Percentiles rank a stretch among this genome's conserved stretches.
phyloP scores from a whole-genome alignment of 2,113 vertebrate genomes.

The Meriones unguiculatus region DNA sequence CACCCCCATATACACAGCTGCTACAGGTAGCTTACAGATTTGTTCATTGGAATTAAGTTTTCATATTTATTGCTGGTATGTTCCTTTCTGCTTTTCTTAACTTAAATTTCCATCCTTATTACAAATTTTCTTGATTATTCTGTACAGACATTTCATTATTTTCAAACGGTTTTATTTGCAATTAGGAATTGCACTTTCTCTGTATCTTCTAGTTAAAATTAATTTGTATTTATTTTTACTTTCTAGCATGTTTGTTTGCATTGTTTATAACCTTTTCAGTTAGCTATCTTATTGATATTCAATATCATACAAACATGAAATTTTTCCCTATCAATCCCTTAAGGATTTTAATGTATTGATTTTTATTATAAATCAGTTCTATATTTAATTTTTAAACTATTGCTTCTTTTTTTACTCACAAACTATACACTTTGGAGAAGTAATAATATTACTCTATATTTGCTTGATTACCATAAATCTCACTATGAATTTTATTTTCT shows the following conservation, averaged over 20 bases:
- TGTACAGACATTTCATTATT: not conserved
- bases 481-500: not conserved
- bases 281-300: slow-evolving; percentile 13
- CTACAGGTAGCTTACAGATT: not conserved
- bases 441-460: not conserved
- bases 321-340: not conserved
- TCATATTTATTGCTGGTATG: not conserved
- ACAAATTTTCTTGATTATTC: slow-evolving; percentile 17
- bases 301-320: not conserved
- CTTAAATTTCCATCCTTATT: not conserved
- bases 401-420: not conserved
- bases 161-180: not conserved
- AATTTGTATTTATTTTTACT: not conserved
- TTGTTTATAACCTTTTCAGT: not conserved
- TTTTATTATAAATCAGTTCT: not conserved
- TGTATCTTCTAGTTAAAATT: not conserved
- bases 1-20: not conserved
- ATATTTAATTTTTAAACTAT: not conserved
- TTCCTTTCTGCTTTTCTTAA: not conserved
- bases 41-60: not conserved
- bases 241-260: not conserved
- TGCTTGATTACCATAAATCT: not conserved
- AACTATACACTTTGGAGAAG: not conserved
- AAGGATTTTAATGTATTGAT: not conserved
- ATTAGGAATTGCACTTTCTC: not conserved